A percentile compares a stretch with the other conserved stretches of the same genome.
These are phyloP conservation scores for Vulpes lagopus DNA, from an alignment of 2,113 vertebrate genomes.

Conservation along the genomic window DNA sequence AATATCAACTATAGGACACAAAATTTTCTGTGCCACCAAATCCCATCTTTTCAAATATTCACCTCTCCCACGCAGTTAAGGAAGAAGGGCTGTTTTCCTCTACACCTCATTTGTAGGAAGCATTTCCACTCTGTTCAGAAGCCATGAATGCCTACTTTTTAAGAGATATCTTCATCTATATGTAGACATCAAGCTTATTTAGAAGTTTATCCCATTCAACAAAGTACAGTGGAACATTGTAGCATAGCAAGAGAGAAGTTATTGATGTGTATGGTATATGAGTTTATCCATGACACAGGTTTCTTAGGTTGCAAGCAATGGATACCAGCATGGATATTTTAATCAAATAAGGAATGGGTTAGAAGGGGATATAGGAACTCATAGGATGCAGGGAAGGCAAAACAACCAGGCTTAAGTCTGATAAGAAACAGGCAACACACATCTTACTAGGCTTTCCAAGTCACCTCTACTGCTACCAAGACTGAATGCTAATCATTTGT, in stretches of 20 bases:
- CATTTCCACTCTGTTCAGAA: background rate
- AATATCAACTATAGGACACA: background rate
- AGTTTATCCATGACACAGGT: background rate
- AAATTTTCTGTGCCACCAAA: background rate
- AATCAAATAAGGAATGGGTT: background rate
- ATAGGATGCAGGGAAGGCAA: background rate
- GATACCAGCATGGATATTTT: background rate
- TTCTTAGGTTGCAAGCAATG: slow-evolving; percentile 11
- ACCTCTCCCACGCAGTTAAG: background rate
- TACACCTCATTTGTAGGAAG: background rate
- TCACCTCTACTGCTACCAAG: background rate
- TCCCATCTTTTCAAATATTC: background rate
- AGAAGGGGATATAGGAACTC: background rate
- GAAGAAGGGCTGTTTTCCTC: background rate
- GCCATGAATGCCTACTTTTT: background rate
- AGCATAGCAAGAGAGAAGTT: background rate
- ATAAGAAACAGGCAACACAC: background rate
- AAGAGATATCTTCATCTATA: background rate
- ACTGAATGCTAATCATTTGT: background rate
- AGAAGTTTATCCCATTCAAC: background rate
- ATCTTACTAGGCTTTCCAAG: background rate
- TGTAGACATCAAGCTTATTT: background rate
- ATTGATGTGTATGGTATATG: background rate
- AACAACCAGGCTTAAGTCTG: background rate
- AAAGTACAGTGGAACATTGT: background rate